Conservation (phyloP, 2,888 invertebrate species). For the Tupiocoris notatus region DNA sequence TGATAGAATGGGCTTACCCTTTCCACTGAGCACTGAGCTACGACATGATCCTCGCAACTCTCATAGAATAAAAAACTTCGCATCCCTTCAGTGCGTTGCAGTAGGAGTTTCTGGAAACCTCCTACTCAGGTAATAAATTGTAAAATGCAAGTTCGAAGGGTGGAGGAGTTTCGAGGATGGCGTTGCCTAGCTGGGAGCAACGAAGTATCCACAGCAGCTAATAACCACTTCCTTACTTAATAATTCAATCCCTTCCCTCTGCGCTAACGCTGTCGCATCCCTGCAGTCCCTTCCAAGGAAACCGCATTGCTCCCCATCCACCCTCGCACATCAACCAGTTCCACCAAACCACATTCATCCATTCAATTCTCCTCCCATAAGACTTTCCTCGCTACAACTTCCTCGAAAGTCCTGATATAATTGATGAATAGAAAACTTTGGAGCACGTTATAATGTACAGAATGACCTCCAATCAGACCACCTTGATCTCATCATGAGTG, state of each 20-base stretch:
- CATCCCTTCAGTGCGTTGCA: no score
- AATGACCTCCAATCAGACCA: no score
- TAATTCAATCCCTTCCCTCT: slow-evolving; percentile 10
- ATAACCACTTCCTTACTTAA: slow-evolving; percentile 29
- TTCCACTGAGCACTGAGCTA: no score
- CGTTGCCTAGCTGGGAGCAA: not conserved
- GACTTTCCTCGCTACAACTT: not conserved
- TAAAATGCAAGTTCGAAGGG: not conserved
- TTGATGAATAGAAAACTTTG: not conserved
- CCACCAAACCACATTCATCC: not conserved
- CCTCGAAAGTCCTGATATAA: not conserved
- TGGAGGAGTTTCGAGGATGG: not conserved
- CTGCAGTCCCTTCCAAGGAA: slow-evolving; percentile 16
- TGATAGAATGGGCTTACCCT: no score
- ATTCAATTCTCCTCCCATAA: not conserved
- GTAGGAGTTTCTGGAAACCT: no score
- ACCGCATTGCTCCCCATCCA: not conserved
- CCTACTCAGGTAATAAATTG: no score
- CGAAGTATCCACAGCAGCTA: not conserved
- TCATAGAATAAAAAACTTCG: no score
- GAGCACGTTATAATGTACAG: not conserved
- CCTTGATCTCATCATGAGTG: no score
- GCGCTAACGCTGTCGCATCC: slow-evolving; percentile 25
- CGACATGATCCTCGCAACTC: no score
- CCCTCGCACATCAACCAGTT: not conserved